A percentile compares a stretch with the other conserved stretches of the same genome.
These are phyloP conservation scores for Salarias fasciatus DNA, from an alignment of 2,797 vertebrate species.

Conservation along the genomic window DNA sequence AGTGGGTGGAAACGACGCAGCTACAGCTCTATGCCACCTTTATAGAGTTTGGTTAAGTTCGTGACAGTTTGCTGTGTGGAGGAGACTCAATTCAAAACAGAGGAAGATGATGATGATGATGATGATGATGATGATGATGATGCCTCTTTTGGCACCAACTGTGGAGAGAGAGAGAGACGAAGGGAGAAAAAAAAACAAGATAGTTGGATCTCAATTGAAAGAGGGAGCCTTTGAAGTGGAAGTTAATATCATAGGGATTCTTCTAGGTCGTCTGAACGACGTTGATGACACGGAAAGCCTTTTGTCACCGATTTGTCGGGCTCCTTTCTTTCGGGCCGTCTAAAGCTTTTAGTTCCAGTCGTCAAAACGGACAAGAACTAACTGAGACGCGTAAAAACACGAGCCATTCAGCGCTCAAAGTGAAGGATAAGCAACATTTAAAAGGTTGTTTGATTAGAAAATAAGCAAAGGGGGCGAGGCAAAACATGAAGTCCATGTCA, in stretches of 20 bases:
- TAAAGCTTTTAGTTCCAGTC: conserved; percentile 88
- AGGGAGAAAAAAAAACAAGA: conserved; percentile 77
- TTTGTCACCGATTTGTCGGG: conserved; percentile 95
- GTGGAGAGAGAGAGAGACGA: conserved; percentile 31
- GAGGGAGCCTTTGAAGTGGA: conserved; percentile 88
- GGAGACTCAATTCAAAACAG: conserved; percentile 80
- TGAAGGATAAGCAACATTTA: conserved; percentile 51
- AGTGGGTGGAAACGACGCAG: conserved; percentile 64
- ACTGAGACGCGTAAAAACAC: conserved; percentile 65
- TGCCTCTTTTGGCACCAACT: conserved; percentile 90
- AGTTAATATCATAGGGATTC: conserved; percentile 97
- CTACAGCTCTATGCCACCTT: conserved; percentile 77
- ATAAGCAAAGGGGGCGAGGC: conserved; percentile 10
- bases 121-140: conserved; percentile 76
- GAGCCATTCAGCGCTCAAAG: conserved; percentile 57
- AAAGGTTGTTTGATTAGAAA: conserved; percentile 36
- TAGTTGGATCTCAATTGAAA: conserved; percentile 95
- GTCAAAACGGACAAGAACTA: conserved; percentile 74
- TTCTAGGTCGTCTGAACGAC: conserved; percentile 96
- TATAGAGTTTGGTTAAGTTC: conserved; percentile 90
- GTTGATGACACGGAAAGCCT: conserved; percentile 96
- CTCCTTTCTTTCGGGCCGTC: conserved; percentile 91
- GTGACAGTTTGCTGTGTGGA: conserved; percentile 92
- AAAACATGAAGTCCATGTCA: conserved; percentile 22
- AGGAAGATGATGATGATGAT: conserved; percentile 77